These are phyloP conservation scores for Scomber colias DNA, from an alignment of 2,113 vertebrate species.

Conservation along the genomic window DNA sequence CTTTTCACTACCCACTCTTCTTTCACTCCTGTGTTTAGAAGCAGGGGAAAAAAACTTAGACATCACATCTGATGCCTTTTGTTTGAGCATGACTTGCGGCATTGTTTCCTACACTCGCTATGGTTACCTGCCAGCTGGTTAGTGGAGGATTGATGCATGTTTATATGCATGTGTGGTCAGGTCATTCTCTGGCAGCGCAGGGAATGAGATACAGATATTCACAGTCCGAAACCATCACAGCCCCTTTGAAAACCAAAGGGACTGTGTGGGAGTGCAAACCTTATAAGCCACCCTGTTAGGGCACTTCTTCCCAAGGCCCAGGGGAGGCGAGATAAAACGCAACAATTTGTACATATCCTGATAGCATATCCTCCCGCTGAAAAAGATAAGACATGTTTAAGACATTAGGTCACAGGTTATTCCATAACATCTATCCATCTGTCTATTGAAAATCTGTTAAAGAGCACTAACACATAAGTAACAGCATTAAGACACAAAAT, in stretches of 20 bases:
- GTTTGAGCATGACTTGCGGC: conserved; percentile 65
- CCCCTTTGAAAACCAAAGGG: conserved; percentile 59
- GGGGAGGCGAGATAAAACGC: conserved; percentile 94
- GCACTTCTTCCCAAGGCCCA: conserved; percentile 98
- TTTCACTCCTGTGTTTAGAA: conserved; percentile 28
- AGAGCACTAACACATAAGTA: neutral
- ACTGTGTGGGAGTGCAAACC: conserved; percentile 91
- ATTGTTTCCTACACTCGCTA: conserved; percentile 76
- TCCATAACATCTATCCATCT: neutral
- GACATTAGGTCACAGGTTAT: conserved; percentile 66
- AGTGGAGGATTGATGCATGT: conserved; percentile 66
- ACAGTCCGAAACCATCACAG: conserved; percentile 65
- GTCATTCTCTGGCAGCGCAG: conserved; percentile 61
- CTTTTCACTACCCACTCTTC: neutral
- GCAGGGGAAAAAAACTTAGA: conserved; percentile 16
- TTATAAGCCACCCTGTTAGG: conserved; percentile 98
- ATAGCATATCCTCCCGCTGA: conserved; percentile 95
- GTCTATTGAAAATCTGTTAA: neutral
- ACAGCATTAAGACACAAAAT: neutral
- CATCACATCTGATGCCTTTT: conserved; percentile 33
- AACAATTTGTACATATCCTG: conserved; percentile 99
- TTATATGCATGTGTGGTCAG: conserved; percentile 48
- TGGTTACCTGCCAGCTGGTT: conserved; percentile 80
- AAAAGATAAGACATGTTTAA: conserved; percentile 86
- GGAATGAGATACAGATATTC: conserved; percentile 67